phyloP scores from a whole-genome alignment of 1,140 invertebrate species.

The Laupala kohalensis region DNA sequence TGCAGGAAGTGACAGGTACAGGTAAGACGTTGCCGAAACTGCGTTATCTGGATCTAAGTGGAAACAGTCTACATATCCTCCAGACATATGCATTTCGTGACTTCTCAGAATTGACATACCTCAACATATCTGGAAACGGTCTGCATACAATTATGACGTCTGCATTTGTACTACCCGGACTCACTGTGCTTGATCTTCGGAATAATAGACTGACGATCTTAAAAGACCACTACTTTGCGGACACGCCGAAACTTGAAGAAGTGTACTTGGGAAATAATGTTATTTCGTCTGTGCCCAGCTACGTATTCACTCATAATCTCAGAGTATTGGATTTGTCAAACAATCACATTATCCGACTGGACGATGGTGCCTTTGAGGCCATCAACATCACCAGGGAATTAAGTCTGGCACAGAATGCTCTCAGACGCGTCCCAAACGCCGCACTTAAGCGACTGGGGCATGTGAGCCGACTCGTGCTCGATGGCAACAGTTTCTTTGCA shows the following conservation, averaged over 20 bases:
- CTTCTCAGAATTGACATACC: slow-evolving; percentile 1
- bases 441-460: slow-evolving; percentile 10
- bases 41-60: slow-evolving; percentile 4
- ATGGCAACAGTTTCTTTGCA: slow-evolving; percentile 10
- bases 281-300: slow-evolving; percentile 2
- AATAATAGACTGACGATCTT: slow-evolving; percentile 2
- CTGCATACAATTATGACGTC: slow-evolving; percentile 7
- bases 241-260: slow-evolving; percentile 6
- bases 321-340: slow-evolving; percentile 9
- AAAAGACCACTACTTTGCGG: slow-evolving; percentile 8
- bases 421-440: slow-evolving; percentile 11
- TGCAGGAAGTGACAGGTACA: slow-evolving; percentile 3
- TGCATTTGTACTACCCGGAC: slow-evolving; percentile 1
- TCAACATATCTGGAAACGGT: slow-evolving; percentile 8
- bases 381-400: slow-evolving; percentile 13
- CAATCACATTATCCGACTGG: slow-evolving; percentile 16
- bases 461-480: slow-evolving; percentile 4
- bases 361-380: slow-evolving; percentile 15
- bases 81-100: slow-evolving; percentile 5
- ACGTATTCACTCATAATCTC: slow-evolving; percentile 4
- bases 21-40: slow-evolving; percentile 9
- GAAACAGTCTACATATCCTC: slow-evolving; percentile 10
- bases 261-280: slow-evolving; percentile 5
- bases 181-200: slow-evolving; percentile 5
- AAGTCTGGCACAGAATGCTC: slow-evolving; percentile 12